These are phyloP conservation scores for Drosophila athabasca DNA, from an alignment of 1,140 invertebrate species.

Conservation along the genomic window DNA sequence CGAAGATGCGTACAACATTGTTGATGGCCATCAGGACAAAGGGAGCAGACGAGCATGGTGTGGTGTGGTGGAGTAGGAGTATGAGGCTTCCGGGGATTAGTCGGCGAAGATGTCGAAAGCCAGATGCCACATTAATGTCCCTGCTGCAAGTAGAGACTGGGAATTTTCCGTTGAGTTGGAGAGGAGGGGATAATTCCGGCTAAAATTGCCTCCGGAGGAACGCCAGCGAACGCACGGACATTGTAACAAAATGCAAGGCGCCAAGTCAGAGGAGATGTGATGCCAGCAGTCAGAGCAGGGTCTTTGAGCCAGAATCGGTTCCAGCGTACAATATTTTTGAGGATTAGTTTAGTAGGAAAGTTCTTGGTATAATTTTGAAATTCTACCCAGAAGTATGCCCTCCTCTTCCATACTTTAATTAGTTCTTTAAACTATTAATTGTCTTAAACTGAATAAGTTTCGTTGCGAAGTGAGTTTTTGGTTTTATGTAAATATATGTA, in stretches of 20 bases:
- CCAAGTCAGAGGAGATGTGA: not conserved
- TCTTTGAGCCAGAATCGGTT: not conserved
- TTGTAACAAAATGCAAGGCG: slow-evolving; percentile 5
- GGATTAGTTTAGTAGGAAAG: too few species aligned
- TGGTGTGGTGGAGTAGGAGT: too few species aligned
- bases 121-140: slow-evolving; percentile 42
- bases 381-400: too few species aligned
- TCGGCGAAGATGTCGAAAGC: slow-evolving; percentile 26
- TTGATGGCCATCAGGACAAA: slow-evolving; percentile 25
- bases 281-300: not conserved
- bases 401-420: too few species aligned
- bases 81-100: not conserved
- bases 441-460: too few species aligned
- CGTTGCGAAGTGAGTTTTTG: too few species aligned
- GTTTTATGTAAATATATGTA: too few species aligned
- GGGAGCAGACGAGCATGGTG: not conserved
- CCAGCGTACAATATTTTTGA: too few species aligned
- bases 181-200: slow-evolving; percentile 15
- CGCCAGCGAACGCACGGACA: slow-evolving; percentile 1
- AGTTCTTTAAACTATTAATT: too few species aligned
- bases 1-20: slow-evolving; percentile 57
- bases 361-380: too few species aligned
- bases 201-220: slow-evolving; percentile 4
- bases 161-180: not conserved
- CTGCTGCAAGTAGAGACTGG: slow-evolving; percentile 1